These are phyloP conservation scores for Drosophila pachea DNA, from an alignment of 1,140 invertebrate species.

Conservation along the genomic window DNA sequence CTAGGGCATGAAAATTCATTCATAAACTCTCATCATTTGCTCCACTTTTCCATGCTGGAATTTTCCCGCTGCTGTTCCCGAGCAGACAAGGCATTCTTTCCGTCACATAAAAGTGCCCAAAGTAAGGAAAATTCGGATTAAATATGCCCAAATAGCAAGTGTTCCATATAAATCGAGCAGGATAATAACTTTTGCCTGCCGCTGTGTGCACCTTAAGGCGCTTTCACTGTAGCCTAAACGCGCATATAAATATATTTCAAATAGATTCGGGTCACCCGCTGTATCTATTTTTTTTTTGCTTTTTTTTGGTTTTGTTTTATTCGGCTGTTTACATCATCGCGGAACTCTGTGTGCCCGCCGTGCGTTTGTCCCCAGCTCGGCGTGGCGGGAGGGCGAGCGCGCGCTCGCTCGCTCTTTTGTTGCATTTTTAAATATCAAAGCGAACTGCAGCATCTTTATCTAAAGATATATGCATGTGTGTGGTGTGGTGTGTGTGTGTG, in stretches of 20 bases:
- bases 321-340: constrained; percentile 70
- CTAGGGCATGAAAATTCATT: neutral
- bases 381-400: constrained; percentile 34
- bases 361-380: constrained; percentile 34
- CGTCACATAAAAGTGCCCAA: no score
- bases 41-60: neutral
- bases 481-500: constrained; percentile 49
- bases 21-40: neutral
- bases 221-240: constrained; percentile 4
- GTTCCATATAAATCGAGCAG: neutral
- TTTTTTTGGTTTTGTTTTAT: constrained; percentile 21
- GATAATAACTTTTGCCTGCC: neutral
- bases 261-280: constrained; percentile 39
- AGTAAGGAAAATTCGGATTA: no score
- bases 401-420: constrained; percentile 41
- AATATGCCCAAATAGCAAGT: neutral
- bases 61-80: neutral
- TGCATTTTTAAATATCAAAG: constrained; percentile 70
- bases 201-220: neutral
- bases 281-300: constrained; percentile 28
- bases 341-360: constrained; percentile 44
- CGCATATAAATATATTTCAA: constrained; percentile 35
- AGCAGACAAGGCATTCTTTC: no score
- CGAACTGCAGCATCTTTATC: constrained; percentile 59
- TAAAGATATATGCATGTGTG: constrained; percentile 37